Evolutionary conservation across 2,113 vertebrate species (phyloP), one percentile per base, ranked within the genome.

Genomic region (Cryptomyrus ogoouensis): DNA sequence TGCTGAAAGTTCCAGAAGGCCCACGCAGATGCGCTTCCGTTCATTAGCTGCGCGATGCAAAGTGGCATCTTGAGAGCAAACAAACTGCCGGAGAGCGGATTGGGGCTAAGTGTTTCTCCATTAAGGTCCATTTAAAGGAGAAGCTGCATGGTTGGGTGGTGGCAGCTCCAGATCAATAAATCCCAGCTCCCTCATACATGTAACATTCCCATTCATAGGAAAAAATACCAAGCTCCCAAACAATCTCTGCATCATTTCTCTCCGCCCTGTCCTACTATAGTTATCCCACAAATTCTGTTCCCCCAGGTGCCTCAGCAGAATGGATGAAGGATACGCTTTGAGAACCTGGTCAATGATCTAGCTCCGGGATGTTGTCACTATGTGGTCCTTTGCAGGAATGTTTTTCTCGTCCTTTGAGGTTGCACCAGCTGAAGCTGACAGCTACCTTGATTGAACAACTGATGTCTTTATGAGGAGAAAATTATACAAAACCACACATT

Each of bases 41-140:
- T 87, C 85, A 87, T 86, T 86, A 86, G 47, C 85, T 35, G 27
- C 85, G 42, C 27, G 17, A 56, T 56, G 85, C n/a, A 53, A 87
- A 87, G 47, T 87, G 85, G 24, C 50, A 17, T 87, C 50, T 35
- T 31, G 85, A 87, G 50, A 56, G 85, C 83, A 53, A 87, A 31
- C 49, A 87, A 87, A 87, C 85, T 31, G 3, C 85, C 2, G 50
- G 85, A 87, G 85, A 87, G 85, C 19, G 49, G 85, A 35, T 12
- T 53, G 47, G 8, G 31, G 85, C 49, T 87, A 53, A 87, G 85
- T 56, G 50, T 87, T 53, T 87, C 84, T 87, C 85, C 50, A 53
- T 52, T 87, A 53, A 87, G 50, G 85, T 35, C 85, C n/a, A 56
- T 87, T 35, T 87, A 87, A 87, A 56, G 50, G 15, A n/a, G 44